Evolutionary conservation across 2,113 vertebrate species (phyloP).

Genomic region (Athene noctua): DNA sequence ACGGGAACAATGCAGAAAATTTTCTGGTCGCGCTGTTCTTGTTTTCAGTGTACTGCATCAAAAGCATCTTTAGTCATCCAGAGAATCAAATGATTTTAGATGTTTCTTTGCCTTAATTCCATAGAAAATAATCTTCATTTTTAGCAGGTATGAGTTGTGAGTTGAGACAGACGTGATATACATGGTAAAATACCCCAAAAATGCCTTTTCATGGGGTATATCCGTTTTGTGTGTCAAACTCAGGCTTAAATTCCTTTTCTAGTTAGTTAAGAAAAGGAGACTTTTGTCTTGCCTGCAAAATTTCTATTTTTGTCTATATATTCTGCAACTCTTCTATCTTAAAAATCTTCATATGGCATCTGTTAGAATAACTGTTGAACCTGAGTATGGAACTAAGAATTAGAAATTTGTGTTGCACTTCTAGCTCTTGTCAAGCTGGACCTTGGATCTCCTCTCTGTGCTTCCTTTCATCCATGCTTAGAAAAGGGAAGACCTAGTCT

Average conservation of each 20-base stretch:
- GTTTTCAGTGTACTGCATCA: not conserved
- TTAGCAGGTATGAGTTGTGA: not conserved
- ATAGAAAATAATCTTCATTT: not conserved
- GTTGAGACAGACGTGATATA: not conserved
- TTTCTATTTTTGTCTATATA: not conserved
- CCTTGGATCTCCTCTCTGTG: not conserved
- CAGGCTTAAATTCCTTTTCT: not conserved
- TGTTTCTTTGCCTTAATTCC: not conserved
- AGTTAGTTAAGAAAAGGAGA: not conserved
- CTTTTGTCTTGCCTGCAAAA: not conserved
- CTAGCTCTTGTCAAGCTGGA: not conserved
- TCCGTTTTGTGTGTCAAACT: not conserved
- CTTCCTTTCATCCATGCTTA: not conserved
- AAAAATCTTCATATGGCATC: not conserved
- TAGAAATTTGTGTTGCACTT: not conserved
- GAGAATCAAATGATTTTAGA: not conserved
- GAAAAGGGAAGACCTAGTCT: not conserved
- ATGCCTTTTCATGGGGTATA: not conserved
- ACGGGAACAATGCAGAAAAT: conserved; percentile 1
- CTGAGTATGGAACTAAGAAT: not conserved
- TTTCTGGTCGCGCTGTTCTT: not conserved
- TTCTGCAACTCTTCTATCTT: not conserved
- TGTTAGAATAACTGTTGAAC: not conserved
- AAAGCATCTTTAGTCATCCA: conserved; percentile 9
- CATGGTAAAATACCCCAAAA: not conserved